phyloP scores from a whole-genome alignment of 2,797 vertebrate species.

The Dryobates pubescens region DNA sequence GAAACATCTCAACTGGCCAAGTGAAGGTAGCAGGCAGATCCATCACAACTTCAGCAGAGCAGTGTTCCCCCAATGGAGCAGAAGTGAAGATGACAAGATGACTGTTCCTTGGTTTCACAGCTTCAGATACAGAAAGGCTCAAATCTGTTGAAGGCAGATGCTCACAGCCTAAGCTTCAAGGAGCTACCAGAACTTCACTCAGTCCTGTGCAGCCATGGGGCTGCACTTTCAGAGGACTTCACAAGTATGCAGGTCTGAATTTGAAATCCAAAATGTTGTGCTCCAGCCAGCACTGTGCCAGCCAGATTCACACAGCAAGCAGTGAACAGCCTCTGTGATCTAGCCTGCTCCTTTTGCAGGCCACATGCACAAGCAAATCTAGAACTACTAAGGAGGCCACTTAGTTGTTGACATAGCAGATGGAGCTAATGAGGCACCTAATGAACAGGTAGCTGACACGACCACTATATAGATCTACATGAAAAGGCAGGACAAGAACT shows the following conservation, averaged over 20 bases:
- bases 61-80: rapidly evolving
- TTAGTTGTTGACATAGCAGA: neutral
- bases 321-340: neutral
- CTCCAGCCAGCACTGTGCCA: neutral
- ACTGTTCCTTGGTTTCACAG: neutral
- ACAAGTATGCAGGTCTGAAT: neutral
- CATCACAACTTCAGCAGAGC: neutral
- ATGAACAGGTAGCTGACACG: neutral
- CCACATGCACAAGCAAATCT: neutral
- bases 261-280: neutral
- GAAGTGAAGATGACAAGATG: neutral
- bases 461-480: neutral
- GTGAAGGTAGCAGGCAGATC: neutral
- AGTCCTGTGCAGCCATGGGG: neutral
- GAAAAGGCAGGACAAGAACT: neutral
- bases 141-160: neutral
- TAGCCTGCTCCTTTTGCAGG: neutral
- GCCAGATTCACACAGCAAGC: too few relatives aligned
- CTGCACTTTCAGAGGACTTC: neutral
- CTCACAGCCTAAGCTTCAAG: neutral
- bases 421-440: neutral
- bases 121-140: neutral
- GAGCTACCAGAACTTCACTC: neutral
- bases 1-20: neutral
- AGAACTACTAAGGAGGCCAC: neutral